Base-by-base conservation (phyloP, 2,888 invertebrate species). In the Ochropleura plecta region DNA sequence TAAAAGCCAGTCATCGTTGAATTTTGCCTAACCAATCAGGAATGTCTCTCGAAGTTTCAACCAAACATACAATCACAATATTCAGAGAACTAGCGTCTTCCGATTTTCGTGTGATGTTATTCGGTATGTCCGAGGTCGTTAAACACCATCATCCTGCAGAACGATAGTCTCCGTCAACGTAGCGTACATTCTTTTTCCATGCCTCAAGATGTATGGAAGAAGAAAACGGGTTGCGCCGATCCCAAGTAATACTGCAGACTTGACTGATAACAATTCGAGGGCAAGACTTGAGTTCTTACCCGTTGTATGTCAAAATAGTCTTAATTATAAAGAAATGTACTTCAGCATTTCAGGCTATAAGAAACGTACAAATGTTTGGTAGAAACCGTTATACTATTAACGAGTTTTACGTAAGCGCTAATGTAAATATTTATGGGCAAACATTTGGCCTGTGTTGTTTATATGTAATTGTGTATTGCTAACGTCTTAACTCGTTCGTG, bases 381-480 rank as follows among this genome's bases (percentile, higher is more conserved):
- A 59, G 60, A 70, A 57, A n/a, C 53, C 18, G 60, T 55, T 66
- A 49, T 53, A 65, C 60, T 69, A 66, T 63, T 66, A 71, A 65
- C 57, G 65, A 46, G 71, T 44, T 78, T 69, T 66, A 80, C 84
- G 84, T 70, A 75, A 83, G 51, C 73, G 64, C 30, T 70, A 72
- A 70, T 75, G 75, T 78, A 76, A 78, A 71, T 78, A 76, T 81
- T 82, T 83, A 76, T 84, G 72, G 59, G 10, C 30, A 71, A 51
- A 57, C 70, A 76, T 81, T 81, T 84, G 55, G 76, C 76, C 63
- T 68, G 16, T 55, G 67, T 75, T 69, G 74, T 70, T 73, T 70
- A 59, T 60, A 53, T 65, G n/a, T 55, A 65, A 42, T 73, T 51
- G 40, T 79, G 53, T 80, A 62, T 62, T 55, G 57, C 49, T 62